Evolutionary conservation across 2,888 invertebrate species (phyloP).

Genomic region (Axea sp.): DNA sequence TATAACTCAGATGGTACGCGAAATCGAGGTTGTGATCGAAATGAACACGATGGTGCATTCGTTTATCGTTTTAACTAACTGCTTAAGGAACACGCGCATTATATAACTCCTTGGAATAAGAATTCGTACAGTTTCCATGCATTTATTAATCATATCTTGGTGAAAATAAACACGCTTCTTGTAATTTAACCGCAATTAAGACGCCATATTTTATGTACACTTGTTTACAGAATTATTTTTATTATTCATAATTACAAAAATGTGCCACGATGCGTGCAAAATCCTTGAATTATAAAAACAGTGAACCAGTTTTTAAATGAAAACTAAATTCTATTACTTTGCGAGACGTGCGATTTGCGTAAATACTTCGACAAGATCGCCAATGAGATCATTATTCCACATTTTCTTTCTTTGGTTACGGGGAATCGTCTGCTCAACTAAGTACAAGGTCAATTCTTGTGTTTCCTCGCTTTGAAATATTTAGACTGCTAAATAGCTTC

Average conservation of each 20-base stretch:
- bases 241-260: constrained; percentile 20
- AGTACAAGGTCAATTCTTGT: constrained; percentile 16
- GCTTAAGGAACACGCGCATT: constrained; percentile 41
- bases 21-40: constrained; percentile 60
- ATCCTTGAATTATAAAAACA: constrained; percentile 16
- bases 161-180: constrained; percentile 10
- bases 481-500: constrained; percentile 16
- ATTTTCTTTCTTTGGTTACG: constrained; percentile 17
- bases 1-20: constrained; percentile 42
- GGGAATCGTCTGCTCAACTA: neutral
- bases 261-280: neutral
- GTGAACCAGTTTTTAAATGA: constrained; percentile 5
- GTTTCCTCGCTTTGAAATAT: constrained; percentile 26
- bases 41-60: constrained; percentile 51
- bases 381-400: constrained; percentile 7
- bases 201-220: constrained; percentile 8
- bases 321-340: constrained; percentile 16
- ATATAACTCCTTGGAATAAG: constrained; percentile 37
- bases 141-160: constrained; percentile 37
- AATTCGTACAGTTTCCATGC: constrained; percentile 21
- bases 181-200: constrained; percentile 4
- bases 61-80: constrained; percentile 47
- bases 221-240: neutral
- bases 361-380: constrained; percentile 3
- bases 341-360: constrained; percentile 11